Conservation (phyloP, 2,888 invertebrate genomes). For the Amphipoea oculea region DNA sequence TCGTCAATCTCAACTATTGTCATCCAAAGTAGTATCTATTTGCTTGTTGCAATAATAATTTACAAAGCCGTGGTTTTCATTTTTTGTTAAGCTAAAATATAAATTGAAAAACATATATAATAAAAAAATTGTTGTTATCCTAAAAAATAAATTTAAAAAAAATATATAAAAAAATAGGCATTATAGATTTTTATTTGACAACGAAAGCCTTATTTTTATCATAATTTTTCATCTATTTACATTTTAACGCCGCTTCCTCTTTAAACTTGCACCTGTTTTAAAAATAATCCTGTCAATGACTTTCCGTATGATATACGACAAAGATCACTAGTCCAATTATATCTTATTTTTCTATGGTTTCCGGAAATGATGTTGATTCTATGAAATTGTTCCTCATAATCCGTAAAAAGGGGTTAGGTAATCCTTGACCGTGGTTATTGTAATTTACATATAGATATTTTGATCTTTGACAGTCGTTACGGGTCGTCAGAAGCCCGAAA, state of each 20-base stretch:
- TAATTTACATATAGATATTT: background rate
- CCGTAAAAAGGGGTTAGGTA: background rate
- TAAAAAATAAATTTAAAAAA: no score
- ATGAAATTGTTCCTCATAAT: constrained; percentile 19
- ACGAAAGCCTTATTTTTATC: no score
- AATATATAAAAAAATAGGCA: no score
- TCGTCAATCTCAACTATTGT: background rate
- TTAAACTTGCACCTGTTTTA: constrained; percentile 23
- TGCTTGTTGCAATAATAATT: background rate
- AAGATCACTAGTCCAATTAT: constrained; percentile 34
- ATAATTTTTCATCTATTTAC: background rate
- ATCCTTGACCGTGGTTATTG: background rate
- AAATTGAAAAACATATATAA: no score
- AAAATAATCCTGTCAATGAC: constrained; percentile 51
- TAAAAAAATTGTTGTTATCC: no score
- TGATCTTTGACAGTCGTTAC: background rate
- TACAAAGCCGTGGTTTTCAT: background rate
- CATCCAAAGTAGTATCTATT: background rate
- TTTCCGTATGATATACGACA: constrained; percentile 29
- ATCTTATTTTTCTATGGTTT: constrained; percentile 22
- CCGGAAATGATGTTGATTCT: constrained; percentile 30
- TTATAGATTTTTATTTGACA: no score
- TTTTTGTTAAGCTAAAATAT: no score
- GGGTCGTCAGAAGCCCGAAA: no score
- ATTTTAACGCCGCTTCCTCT: constrained; percentile 18